Percentiles rank a stretch among this genome's conserved stretches.
Conservation (phyloP, 1,140 invertebrate species). For the Stegodyphus mimosarum region DNA sequence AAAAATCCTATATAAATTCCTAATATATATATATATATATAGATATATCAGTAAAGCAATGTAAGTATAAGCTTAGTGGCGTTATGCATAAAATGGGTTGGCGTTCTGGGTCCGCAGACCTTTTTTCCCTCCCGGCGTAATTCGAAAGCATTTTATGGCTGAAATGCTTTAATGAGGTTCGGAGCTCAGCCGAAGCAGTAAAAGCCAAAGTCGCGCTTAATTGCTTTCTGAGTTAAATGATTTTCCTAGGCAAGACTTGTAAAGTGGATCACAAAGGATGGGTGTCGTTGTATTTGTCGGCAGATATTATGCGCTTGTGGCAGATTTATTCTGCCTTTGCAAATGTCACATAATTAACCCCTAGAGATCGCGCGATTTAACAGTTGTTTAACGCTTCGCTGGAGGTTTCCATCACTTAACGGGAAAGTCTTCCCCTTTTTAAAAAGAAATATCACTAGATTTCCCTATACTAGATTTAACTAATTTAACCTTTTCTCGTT, state of each 20-base stretch:
- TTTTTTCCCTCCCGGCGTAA: constrained; percentile 5
- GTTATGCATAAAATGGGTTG: background rate
- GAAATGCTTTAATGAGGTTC: constrained; percentile 25
- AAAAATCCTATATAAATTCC: background rate
- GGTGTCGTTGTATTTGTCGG: constrained; percentile 8
- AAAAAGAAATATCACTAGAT: too few species aligned
- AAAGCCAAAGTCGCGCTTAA: constrained; percentile 3
- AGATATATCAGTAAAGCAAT: background rate
- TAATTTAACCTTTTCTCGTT: too few species aligned
- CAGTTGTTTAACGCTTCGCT: constrained; percentile 1
- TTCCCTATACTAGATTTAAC: too few species aligned
- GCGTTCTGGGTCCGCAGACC: background rate
- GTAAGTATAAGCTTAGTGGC: background rate
- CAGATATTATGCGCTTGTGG: constrained; percentile 5
- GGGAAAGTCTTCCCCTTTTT: too few species aligned
- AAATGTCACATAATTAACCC: constrained; percentile 8
- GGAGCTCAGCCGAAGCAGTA: background rate
- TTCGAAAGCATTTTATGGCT: constrained; percentile 2
- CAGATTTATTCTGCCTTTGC: background rate
- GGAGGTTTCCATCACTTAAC: too few species aligned
- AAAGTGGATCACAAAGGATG: background rate
- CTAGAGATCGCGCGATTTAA: background rate
- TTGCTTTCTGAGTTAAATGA: constrained; percentile 28
- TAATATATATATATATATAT: background rate
- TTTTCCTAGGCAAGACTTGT: background rate